Conservation (phyloP, 1,140 invertebrate species). For the Parapsyche elsis region DNA sequence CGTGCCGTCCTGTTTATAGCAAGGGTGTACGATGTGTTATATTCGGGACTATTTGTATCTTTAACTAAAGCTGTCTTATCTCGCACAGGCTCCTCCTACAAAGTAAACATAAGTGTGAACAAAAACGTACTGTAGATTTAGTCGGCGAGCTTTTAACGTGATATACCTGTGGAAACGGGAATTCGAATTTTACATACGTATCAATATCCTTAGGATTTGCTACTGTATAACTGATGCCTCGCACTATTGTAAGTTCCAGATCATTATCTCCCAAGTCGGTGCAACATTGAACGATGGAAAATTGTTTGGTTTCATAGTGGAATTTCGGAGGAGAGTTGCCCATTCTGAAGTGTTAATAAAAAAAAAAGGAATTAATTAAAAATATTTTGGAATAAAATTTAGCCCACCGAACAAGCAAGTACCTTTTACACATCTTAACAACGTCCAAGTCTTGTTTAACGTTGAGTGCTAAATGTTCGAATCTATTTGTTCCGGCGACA, state of each 20-base stretch:
- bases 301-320: constrained; percentile 92
- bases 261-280: constrained; percentile 93
- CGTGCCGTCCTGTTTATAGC: constrained; percentile 83
- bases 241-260: constrained; percentile 85
- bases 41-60: constrained; percentile 90
- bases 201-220: constrained; percentile 89
- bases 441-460: constrained; percentile 92
- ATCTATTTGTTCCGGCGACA: constrained; percentile 88
- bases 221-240: constrained; percentile 90
- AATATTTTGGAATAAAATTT: not conserved
- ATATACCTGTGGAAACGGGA: constrained; percentile 90
- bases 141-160: too few relatives aligned
- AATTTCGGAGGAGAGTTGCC: constrained; percentile 81
- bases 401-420: not conserved
- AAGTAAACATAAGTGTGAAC: constrained; percentile 11
- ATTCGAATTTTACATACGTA: constrained; percentile 94
- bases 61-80: constrained; percentile 83
- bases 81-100: constrained; percentile 77
- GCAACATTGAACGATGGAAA: constrained; percentile 92
- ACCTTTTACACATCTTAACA: constrained; percentile 77
- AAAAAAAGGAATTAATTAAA: not conserved
- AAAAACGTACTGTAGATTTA: constrained; percentile 6
- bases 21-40: constrained; percentile 82
- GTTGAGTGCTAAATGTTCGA: constrained; percentile 86
- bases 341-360: constrained; percentile 61